Conservation (phyloP, 1,140 invertebrate species). For the Drosophila sproati region DNA sequence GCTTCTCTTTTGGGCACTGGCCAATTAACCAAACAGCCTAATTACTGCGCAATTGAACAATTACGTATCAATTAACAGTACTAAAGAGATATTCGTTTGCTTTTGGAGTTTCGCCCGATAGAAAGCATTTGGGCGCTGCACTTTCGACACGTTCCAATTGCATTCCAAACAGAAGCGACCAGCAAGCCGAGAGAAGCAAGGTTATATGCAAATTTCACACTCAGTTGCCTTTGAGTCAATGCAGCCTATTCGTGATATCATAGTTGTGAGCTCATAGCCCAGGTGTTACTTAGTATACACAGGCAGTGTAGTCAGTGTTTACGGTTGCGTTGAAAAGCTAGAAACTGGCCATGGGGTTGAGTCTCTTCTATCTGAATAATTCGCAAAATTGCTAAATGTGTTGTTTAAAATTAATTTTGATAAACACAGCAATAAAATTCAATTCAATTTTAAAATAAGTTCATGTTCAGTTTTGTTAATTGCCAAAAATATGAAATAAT, state of each 20-base stretch:
- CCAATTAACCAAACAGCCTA: constrained; percentile 67
- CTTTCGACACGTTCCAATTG: constrained; percentile 27
- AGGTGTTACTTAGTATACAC: not conserved
- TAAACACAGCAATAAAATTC: constrained; percentile 6
- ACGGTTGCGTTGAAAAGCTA: constrained; percentile 1
- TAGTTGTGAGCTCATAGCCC: constrained; percentile 46
- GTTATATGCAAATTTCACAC: constrained; percentile 58
- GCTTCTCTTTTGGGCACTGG: constrained; percentile 55
- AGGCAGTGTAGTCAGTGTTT: not conserved
- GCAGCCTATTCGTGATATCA: constrained; percentile 37
- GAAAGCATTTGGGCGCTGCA: constrained; percentile 17
- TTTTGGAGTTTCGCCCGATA: constrained; percentile 27
- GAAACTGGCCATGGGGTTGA: not conserved
- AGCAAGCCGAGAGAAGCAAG: constrained; percentile 26
- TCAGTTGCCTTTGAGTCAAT: constrained; percentile 39
- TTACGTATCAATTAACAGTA: constrained; percentile 69
- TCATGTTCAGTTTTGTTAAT: not conserved
- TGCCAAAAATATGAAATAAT: not conserved
- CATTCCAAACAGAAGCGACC: constrained; percentile 21
- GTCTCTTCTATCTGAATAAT: not conserved
- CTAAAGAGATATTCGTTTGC: constrained; percentile 39
- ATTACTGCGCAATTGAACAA: constrained; percentile 71
- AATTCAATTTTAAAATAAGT: not conserved
- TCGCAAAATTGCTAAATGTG: constrained; percentile 1
- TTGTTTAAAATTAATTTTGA: constrained; percentile 7